phyloP scores from a whole-genome alignment of 2,888 invertebrate species.

The Meteorus cinctellus region DNA sequence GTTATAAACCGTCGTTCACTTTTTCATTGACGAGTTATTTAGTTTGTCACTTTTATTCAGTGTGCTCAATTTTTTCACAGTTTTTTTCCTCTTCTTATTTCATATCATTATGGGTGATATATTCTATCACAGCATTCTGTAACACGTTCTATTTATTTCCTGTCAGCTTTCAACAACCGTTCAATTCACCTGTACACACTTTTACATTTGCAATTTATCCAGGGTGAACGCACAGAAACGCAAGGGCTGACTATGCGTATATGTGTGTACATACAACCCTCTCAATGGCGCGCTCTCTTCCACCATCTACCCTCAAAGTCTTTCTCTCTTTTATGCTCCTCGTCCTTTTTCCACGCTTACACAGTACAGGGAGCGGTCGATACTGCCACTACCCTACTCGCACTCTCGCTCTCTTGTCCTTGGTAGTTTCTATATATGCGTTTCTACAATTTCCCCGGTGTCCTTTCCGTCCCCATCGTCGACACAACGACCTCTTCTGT shows the following conservation, averaged over 20 bases:
- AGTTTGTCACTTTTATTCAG: not conserved
- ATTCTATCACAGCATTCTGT: too few species aligned
- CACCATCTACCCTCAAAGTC: conserved; percentile 20
- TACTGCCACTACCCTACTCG: conserved; percentile 9
- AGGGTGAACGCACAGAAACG: conserved; percentile 14
- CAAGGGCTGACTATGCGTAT: conserved; percentile 9
- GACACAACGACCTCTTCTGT: conserved; percentile 15
- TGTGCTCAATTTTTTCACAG: not conserved
- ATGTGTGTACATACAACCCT: not conserved
- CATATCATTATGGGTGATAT: too few species aligned
- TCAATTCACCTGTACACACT: conserved; percentile 22
- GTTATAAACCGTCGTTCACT: not conserved
- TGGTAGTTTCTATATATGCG: conserved; percentile 25
- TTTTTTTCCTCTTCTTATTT: not conserved
- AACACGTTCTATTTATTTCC: not conserved
- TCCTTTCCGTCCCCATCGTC: conserved; percentile 25
- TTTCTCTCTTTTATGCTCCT: conserved; percentile 17
- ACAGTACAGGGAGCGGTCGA: conserved; percentile 24
- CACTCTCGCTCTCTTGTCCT: conserved; percentile 21
- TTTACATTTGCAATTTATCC: conserved; percentile 20
- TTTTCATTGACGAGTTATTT: not conserved
- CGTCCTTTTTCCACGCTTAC: conserved; percentile 10
- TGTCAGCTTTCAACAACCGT: conserved; percentile 4
- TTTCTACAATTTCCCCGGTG: conserved; percentile 31
- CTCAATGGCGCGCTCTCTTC: conserved; percentile 11